Conservation (phyloP, 2,113 vertebrate genomes). For the Bagarius yarrelli region DNA sequence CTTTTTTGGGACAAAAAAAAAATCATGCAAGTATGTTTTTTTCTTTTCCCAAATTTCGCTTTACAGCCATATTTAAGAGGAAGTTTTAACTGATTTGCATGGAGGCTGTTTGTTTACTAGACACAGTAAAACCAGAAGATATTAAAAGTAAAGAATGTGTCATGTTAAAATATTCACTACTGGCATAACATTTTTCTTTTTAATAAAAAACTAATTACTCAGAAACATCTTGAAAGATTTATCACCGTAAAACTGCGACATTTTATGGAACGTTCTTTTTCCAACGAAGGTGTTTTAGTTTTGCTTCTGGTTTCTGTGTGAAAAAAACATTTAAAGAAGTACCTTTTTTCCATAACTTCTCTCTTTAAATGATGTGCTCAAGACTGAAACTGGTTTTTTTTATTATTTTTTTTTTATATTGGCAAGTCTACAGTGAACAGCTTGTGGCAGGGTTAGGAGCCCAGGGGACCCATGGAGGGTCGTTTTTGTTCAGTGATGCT, state of each 20-base stretch:
- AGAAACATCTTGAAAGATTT: background rate
- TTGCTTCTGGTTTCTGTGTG: background rate
- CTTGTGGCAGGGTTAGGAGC: constrained; percentile 85
- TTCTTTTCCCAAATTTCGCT: background rate
- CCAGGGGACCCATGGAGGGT: constrained; percentile 53
- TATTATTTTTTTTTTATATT: constrained; percentile 74
- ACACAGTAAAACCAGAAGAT: background rate
- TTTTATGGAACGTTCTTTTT: background rate
- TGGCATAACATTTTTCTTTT: background rate
- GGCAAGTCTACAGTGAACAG: constrained; percentile 97
- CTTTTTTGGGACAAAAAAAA: too few species aligned
- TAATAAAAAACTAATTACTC: background rate
- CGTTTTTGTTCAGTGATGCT: constrained; percentile 51
- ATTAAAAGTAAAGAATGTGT: background rate
- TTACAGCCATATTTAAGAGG: background rate
- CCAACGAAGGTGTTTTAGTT: too few species aligned
- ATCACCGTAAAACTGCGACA: background rate
- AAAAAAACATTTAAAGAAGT: too few species aligned
- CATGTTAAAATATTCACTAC: background rate
- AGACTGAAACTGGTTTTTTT: constrained; percentile 72
- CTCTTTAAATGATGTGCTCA: constrained; percentile 54
- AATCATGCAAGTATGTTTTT: too few species aligned
- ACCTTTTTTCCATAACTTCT: constrained; percentile 30
- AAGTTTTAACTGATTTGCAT: background rate
- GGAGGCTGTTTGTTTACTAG: background rate